These are phyloP conservation scores for Chironomus tepperi DNA, from an alignment of 1,140 invertebrate species.

Conservation along the genomic window DNA sequence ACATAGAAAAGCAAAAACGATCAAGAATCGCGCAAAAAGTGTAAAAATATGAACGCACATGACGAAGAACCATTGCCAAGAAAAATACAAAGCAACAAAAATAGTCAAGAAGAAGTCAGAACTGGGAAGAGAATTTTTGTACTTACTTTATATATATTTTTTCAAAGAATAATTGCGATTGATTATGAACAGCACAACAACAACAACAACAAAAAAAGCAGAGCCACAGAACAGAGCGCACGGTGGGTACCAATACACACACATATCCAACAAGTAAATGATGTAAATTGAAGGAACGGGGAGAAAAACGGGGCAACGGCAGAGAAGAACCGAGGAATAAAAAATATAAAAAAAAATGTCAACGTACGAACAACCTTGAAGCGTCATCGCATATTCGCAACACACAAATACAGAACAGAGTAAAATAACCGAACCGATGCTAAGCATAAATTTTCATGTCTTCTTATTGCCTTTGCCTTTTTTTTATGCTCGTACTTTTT, in stretches of 20 bases:
- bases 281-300: neutral
- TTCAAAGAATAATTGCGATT: neutral
- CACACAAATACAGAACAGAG: neutral
- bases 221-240: too few species aligned
- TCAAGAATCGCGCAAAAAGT: too few species aligned
- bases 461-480: neutral
- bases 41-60: too few species aligned
- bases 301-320: neutral
- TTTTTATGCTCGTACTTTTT: neutral
- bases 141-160: too few species aligned
- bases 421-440: neutral
- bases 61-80: too few species aligned
- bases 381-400: neutral
- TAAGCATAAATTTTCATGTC: neutral
- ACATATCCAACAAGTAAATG: neutral
- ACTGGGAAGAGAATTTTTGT: too few species aligned
- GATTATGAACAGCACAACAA: too few species aligned
- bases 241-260: slow-evolving; percentile 21
- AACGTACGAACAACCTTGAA: slow-evolving; percentile 24
- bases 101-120: too few species aligned
- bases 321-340: neutral
- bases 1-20: too few species aligned
- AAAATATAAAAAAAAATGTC: slow-evolving; percentile 27
- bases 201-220: too few species aligned
- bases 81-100: too few species aligned